These are phyloP conservation scores for Acridotheres tristis DNA, from an alignment of 2,797 vertebrate genomes.

Conservation along the genomic window DNA sequence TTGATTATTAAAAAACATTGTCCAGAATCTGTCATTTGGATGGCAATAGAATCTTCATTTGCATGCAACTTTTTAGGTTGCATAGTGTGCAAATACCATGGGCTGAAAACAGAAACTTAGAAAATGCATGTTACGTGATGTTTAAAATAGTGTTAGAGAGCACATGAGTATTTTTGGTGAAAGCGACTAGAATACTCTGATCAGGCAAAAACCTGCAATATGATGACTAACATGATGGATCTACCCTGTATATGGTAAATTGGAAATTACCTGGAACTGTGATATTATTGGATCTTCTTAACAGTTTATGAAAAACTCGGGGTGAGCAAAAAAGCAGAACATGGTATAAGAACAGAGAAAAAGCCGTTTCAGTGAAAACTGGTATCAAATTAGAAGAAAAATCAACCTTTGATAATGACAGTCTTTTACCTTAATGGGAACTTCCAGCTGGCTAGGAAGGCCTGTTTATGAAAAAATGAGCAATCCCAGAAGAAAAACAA, in stretches of 20 bases:
- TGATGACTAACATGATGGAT: not conserved
- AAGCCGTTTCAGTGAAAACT: not conserved
- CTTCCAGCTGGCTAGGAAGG: not conserved
- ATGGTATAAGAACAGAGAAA: not conserved
- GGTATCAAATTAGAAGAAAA: not conserved
- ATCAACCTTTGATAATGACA: not conserved
- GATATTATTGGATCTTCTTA: not conserved
- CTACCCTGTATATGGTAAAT: not conserved
- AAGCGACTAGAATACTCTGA: not conserved
- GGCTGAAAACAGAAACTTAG: not conserved
- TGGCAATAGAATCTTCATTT: constrained; percentile 16
- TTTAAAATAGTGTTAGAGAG: not conserved
- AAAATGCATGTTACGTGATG: not conserved
- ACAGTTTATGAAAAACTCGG: fast-evolving
- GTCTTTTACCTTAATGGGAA: not conserved
- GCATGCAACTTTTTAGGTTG: constrained; percentile 3
- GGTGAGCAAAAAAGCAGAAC: not conserved
- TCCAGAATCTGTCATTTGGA: constrained; percentile 15
- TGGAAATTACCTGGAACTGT: not conserved
- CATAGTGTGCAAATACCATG: not conserved
- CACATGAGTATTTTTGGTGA: not conserved
- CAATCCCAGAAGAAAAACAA: not conserved
- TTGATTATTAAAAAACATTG: constrained; percentile 35
- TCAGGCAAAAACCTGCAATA: not conserved
- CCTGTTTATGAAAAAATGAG: not conserved